phyloP scores from a whole-genome alignment of 2,113 vertebrate genomes.

The Neomonachus schauinslandi region DNA sequence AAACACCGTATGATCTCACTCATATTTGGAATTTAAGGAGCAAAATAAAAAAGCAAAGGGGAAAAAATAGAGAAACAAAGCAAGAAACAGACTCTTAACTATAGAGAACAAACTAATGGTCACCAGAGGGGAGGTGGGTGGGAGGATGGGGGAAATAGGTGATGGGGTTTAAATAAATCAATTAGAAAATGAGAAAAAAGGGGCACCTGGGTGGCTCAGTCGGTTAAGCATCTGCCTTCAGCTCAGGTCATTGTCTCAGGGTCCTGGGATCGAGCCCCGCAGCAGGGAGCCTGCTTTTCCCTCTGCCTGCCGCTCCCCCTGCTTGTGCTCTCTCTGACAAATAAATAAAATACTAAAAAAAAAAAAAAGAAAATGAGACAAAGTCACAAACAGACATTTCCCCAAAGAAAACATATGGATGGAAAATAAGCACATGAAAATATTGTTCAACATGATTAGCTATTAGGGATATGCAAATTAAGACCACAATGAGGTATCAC shows the following conservation, averaged over 20 bases:
- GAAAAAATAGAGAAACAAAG: neutral
- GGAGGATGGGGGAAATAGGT: too few species aligned
- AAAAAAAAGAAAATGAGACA: neutral
- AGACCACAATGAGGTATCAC: neutral
- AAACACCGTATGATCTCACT: neutral
- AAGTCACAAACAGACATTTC: neutral
- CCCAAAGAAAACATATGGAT: neutral
- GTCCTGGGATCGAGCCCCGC: too few species aligned
- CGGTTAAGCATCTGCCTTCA: too few species aligned
- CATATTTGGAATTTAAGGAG: neutral
- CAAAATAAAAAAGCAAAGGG: neutral
- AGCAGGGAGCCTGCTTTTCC: too few species aligned
- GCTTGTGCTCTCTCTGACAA: too few species aligned
- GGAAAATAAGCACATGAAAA: neutral
- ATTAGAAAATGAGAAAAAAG: neutral
- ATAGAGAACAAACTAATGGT: neutral
- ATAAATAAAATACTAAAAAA: too few species aligned
- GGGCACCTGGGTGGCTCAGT: too few species aligned
- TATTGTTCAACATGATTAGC: neutral
- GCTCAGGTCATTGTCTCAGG: too few species aligned
- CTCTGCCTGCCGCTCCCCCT: too few species aligned
- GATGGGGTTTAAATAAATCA: neutral
- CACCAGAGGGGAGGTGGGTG: neutral
- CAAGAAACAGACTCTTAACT: neutral
- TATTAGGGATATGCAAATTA: too few species aligned